These are phyloP conservation scores for Paramacrobiotus metropolitanus DNA, from an alignment of 1,140 invertebrate genomes.

Conservation along the genomic window DNA sequence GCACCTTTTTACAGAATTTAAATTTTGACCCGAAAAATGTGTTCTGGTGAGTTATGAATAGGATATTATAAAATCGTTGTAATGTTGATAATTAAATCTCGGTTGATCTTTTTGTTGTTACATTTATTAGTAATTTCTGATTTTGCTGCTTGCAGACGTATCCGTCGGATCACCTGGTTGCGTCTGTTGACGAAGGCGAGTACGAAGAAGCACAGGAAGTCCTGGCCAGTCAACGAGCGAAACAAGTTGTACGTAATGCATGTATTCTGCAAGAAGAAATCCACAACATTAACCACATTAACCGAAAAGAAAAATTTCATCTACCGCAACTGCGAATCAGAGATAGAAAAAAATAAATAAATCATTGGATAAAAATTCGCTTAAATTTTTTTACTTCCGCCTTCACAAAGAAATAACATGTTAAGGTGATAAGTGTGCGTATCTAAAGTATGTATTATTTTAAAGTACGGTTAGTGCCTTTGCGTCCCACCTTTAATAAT, in stretches of 20 bases:
- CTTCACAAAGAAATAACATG: too few species aligned
- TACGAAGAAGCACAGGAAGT: constrained; percentile 11
- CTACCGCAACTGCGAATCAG: not conserved
- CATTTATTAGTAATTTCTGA: not conserved
- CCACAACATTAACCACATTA: not conserved
- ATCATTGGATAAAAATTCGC: too few species aligned
- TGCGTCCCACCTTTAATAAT: too few species aligned
- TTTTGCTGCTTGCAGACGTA: constrained; percentile 33
- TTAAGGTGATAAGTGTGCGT: too few species aligned
- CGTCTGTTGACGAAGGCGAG: constrained; percentile 9
- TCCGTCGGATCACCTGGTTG: constrained; percentile 24
- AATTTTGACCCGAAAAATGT: constrained; percentile 1
- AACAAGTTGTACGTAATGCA: not conserved
- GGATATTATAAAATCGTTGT: too few species aligned
- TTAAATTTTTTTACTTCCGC: too few species aligned
- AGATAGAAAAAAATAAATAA: too few species aligned
- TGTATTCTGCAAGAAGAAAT: too few species aligned
- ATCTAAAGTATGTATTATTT: too few species aligned
- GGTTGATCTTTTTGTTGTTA: constrained; percentile 8
- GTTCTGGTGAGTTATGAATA: constrained; percentile 12
- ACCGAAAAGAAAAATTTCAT: not conserved
- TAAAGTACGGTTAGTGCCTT: too few species aligned
- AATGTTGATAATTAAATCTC: too few species aligned
- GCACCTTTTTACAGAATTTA: not conserved
- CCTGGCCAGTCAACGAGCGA: constrained; percentile 12